Conservation (phyloP, 2,113 vertebrate genomes). For the Ophthalmolycus amberensis region DNA sequence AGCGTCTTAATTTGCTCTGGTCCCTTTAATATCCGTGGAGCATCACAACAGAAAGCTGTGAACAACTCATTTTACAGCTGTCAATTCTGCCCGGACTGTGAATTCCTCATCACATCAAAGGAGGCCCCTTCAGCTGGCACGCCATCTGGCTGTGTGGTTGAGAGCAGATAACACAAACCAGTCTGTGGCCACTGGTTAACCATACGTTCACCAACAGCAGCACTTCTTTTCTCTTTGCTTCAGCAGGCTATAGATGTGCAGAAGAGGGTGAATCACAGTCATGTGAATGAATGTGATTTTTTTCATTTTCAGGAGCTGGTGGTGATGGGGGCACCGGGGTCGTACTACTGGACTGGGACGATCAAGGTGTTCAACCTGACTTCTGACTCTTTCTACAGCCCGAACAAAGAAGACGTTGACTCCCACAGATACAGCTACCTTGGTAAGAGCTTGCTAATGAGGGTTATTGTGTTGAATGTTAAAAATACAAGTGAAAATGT, state of each 20-base stretch:
- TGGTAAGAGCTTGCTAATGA: constrained; percentile 82
- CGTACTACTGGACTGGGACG: constrained; percentile 98
- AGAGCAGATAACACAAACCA: constrained; percentile 73
- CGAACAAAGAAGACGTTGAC: constrained; percentile 87
- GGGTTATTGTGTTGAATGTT: not conserved
- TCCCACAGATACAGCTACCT: constrained; percentile 94
- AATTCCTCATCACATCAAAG: constrained; percentile 69
- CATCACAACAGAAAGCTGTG: constrained; percentile 31
- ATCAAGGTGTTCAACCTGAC: constrained; percentile 96
- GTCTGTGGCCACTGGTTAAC: constrained; percentile 79
- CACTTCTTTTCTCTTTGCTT: constrained; percentile 18
- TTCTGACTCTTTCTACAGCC: constrained; percentile 90
- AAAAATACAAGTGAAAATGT: not conserved
- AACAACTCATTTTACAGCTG: constrained; percentile 56
- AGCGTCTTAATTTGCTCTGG: constrained; percentile 26
- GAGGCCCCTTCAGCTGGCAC: constrained; percentile 33
- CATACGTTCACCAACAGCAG: constrained; percentile 60
- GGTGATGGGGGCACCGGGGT: constrained; percentile 97
- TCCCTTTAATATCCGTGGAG: not conserved
- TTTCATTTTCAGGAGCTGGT: constrained; percentile 89
- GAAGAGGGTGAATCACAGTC: constrained; percentile 6
- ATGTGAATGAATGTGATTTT: constrained; percentile 38
- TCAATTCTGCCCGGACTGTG: constrained; percentile 24
- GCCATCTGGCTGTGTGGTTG: constrained; percentile 59
- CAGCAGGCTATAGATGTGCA: constrained; percentile 2